Evolutionary conservation across 2,888 invertebrate genomes (phyloP).

Genomic region (Nephrotoma guestfalica): DNA sequence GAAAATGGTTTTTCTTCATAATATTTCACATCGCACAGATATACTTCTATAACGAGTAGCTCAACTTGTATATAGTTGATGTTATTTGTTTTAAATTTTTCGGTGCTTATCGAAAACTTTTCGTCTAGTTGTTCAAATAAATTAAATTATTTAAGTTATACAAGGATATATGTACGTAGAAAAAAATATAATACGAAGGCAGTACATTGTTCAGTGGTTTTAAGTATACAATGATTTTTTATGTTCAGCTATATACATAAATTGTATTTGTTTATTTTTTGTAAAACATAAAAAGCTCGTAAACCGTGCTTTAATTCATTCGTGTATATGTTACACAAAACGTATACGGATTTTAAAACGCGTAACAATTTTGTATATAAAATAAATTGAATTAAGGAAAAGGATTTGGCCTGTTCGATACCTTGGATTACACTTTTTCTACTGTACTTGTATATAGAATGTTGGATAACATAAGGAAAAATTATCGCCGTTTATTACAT

Average conservation of each 20-base stretch:
- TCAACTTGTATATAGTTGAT: background rate
- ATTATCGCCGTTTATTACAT: too few relatives aligned
- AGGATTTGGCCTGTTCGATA: too few relatives aligned
- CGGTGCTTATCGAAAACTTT: background rate
- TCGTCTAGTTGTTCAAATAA: background rate
- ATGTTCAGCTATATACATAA: background rate
- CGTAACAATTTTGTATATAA: too few relatives aligned
- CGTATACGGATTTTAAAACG: too few relatives aligned
- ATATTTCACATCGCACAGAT: background rate
- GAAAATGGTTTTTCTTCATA: background rate
- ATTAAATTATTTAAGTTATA: background rate
- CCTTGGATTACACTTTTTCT: too few relatives aligned
- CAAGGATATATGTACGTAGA: background rate
- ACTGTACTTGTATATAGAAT: too few relatives aligned
- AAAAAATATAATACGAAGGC: background rate
- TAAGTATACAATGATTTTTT: background rate
- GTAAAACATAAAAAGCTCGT: too few relatives aligned
- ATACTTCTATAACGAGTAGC: background rate
- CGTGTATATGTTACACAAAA: too few relatives aligned
- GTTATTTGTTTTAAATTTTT: background rate
- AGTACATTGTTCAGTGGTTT: background rate
- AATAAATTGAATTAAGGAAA: too few relatives aligned
- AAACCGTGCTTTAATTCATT: too few relatives aligned
- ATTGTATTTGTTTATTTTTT: background rate
- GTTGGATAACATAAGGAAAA: too few relatives aligned